phyloP scores from a whole-genome alignment of 2,888 invertebrate genomes.

The Drosophila ochracea region DNA sequence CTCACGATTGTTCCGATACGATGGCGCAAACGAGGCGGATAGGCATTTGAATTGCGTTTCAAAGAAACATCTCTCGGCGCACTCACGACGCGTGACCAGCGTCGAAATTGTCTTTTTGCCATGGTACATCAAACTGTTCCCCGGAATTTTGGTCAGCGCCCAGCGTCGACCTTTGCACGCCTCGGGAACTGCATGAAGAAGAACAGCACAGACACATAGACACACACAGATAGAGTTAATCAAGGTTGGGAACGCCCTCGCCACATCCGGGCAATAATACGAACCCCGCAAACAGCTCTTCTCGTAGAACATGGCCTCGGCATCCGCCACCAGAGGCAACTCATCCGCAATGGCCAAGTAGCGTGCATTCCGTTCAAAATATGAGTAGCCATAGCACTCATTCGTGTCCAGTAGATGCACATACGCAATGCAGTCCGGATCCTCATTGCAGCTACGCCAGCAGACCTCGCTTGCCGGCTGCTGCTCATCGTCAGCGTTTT shows the following conservation, averaged over 20 bases:
- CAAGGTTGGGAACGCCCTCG: constrained; percentile 28
- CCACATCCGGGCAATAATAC: constrained; percentile 23
- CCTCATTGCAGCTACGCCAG: constrained; percentile 81
- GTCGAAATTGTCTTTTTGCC: constrained; percentile 87
- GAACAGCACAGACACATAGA: not conserved
- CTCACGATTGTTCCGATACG: constrained; percentile 84
- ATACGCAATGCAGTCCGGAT: constrained; percentile 84
- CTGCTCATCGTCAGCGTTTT: constrained; percentile 8
- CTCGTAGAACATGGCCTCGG: constrained; percentile 84
- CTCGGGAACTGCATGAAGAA: constrained; percentile 85
- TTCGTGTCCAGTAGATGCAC: constrained; percentile 82
- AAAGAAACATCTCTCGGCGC: constrained; percentile 88
- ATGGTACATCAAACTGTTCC: constrained; percentile 90
- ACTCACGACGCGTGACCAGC: constrained; percentile 88
- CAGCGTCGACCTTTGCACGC: constrained; percentile 89
- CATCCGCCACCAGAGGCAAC: constrained; percentile 81
- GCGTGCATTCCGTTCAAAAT: constrained; percentile 74
- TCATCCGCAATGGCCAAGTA: constrained; percentile 75
- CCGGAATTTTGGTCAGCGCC: constrained; percentile 91
- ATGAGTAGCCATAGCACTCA: constrained; percentile 83
- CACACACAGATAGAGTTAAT: constrained; percentile 3
- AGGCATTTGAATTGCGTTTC: constrained; percentile 86
- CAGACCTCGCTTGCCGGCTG: constrained; percentile 75
- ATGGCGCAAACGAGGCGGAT: constrained; percentile 87
- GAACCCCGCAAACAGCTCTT: constrained; percentile 84